These are phyloP conservation scores for Micropoecilia bifurca DNA, from an alignment of 2,797 vertebrate species.

Conservation along the genomic window DNA sequence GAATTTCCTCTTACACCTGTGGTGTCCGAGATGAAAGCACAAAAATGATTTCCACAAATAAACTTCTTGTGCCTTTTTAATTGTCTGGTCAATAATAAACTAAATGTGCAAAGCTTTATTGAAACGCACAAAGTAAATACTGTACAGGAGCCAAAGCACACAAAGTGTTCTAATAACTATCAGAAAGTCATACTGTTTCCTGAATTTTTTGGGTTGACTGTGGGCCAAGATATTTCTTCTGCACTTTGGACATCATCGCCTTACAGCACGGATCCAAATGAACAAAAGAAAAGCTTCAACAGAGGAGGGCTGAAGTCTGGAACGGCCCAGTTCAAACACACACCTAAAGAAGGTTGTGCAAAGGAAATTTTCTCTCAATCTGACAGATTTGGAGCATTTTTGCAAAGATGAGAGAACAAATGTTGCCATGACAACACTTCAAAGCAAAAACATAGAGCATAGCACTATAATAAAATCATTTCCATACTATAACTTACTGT, in stretches of 20 bases:
- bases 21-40: too few species aligned
- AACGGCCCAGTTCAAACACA: neutral
- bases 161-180: too few species aligned
- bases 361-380: neutral
- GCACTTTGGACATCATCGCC: too few species aligned
- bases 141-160: too few species aligned
- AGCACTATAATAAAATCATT: neutral
- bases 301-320: neutral
- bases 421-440: neutral
- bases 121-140: too few species aligned
- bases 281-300: neutral
- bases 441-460: neutral
- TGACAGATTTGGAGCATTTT: neutral
- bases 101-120: too few species aligned
- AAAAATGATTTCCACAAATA: too few species aligned
- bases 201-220: too few species aligned
- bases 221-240: too few species aligned
- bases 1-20: neutral
- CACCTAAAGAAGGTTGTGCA: neutral
- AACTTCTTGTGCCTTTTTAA: too few species aligned
- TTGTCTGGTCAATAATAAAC: too few species aligned
- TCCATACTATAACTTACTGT: neutral
- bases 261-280: neutral
- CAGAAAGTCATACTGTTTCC: too few species aligned
- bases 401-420: neutral